phyloP scores from a whole-genome alignment of 2,888 invertebrate species.

The Bombyx huttoni region DNA sequence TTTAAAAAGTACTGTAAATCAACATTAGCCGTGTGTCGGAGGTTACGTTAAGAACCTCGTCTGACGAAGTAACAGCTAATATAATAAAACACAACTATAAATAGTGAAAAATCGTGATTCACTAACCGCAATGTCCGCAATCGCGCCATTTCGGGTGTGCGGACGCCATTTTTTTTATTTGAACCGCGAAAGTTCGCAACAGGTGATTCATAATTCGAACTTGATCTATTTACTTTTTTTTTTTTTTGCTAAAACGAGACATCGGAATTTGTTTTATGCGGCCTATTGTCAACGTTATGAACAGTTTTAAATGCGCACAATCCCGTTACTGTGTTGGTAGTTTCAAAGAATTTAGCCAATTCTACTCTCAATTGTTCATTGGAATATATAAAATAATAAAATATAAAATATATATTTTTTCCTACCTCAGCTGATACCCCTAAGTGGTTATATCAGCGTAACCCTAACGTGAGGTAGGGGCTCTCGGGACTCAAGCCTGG shows the following conservation, averaged over 20 bases:
- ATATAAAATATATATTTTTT: no score
- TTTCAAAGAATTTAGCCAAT: no score
- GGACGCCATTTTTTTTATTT: slow-evolving; percentile 15
- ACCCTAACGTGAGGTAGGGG: no score
- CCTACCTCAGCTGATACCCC: no score
- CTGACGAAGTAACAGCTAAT: not conserved
- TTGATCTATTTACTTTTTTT: slow-evolving; percentile 11
- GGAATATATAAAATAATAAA: no score
- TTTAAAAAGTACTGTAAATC: not conserved
- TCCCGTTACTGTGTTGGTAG: no score
- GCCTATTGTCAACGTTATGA: slow-evolving; percentile 5
- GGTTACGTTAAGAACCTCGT: not conserved
- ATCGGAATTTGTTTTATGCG: slow-evolving; percentile 4
- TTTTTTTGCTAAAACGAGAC: slow-evolving; percentile 3
- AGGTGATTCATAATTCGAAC: slow-evolving; percentile 41
- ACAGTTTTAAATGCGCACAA: not conserved
- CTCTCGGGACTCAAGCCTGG: no score
- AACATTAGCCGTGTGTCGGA: not conserved
- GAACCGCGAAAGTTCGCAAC: slow-evolving; percentile 48
- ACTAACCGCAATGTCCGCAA: not conserved
- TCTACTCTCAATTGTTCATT: no score
- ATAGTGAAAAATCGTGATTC: slow-evolving; percentile 1
- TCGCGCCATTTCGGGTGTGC: not conserved
- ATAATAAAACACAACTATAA: slow-evolving; percentile 1
- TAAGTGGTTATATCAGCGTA: no score